Evolutionary conservation across 2,888 invertebrate genomes (phyloP).

Genomic region (Clostera curtula): DNA sequence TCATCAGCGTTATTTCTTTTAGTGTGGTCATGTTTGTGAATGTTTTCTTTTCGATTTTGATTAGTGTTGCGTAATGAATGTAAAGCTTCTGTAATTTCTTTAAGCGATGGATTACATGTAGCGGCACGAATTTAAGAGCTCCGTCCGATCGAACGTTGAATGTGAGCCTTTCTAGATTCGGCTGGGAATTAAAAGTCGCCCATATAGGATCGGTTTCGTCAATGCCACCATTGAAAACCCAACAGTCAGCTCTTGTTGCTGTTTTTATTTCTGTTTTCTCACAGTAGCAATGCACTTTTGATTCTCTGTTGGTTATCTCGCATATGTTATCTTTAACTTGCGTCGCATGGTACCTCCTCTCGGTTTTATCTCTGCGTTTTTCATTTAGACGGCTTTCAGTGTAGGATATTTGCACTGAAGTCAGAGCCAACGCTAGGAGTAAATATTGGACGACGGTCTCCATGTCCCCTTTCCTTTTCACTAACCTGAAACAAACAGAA

Average conservation of each 20-base stretch:
- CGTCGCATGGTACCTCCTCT: conserved; percentile 52
- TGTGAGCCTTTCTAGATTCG: conserved; percentile 78
- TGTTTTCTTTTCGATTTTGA: conserved; percentile 80
- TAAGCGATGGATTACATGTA: conserved; percentile 78
- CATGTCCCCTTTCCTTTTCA: conserved; percentile 46
- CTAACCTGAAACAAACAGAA: conserved; percentile 60
- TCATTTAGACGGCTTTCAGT: conserved; percentile 70
- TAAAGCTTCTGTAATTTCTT: conserved; percentile 79
- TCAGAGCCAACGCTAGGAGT: conserved; percentile 66
- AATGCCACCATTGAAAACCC: conserved; percentile 82
- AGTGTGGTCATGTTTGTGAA: conserved; percentile 85
- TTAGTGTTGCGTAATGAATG: conserved; percentile 83
- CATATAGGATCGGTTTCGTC: conserved; percentile 82
- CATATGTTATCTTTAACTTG: conserved; percentile 73
- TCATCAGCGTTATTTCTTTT: conserved; percentile 80
- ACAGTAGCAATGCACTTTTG: conserved; percentile 81
- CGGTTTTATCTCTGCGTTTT: conserved; percentile 70
- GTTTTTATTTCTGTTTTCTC: conserved; percentile 69
- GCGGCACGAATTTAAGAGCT: conserved; percentile 81
- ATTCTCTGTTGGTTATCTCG: conserved; percentile 69
- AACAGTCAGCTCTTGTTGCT: conserved; percentile 83
- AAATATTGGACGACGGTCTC: conserved; percentile 68
- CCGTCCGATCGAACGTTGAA: conserved; percentile 82
- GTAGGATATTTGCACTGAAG: conserved; percentile 70
- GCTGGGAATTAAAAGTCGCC: conserved; percentile 82